Conservation (phyloP, 2,888 invertebrate genomes). For the Aquatica leii region DNA sequence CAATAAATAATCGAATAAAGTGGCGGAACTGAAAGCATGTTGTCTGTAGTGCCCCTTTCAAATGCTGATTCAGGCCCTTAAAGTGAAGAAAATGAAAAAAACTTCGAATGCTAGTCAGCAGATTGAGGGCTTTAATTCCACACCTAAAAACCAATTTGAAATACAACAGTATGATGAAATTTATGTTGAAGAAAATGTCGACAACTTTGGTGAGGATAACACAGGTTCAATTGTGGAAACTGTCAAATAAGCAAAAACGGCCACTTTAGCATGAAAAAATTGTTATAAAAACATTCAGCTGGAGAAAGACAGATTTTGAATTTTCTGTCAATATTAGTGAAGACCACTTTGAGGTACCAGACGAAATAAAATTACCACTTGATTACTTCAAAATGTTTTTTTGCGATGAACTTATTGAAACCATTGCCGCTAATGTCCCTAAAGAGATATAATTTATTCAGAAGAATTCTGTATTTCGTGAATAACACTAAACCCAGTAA, state of each 20-base stretch:
- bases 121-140: background rate
- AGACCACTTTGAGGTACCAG: background rate
- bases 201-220: background rate
- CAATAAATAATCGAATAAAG: background rate
- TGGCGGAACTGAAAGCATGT: background rate
- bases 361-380: background rate
- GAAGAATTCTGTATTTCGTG: constrained; percentile 1
- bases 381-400: background rate
- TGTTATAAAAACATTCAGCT: background rate
- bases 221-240: too few species aligned
- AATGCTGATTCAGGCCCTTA: background rate
- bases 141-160: background rate
- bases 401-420: background rate
- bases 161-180: background rate
- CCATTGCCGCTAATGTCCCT: background rate
- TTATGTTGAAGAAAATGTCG: background rate
- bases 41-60: background rate
- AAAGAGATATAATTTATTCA: background rate
- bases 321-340: background rate
- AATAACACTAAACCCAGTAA: constrained; percentile 6
- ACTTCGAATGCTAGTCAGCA: background rate
- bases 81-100: background rate
- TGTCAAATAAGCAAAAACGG: background rate
- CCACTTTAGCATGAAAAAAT: background rate
- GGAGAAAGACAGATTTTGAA: background rate